phyloP scores from a whole-genome alignment of 2,113 vertebrate genomes.

The Pedionomus torquatus region DNA sequence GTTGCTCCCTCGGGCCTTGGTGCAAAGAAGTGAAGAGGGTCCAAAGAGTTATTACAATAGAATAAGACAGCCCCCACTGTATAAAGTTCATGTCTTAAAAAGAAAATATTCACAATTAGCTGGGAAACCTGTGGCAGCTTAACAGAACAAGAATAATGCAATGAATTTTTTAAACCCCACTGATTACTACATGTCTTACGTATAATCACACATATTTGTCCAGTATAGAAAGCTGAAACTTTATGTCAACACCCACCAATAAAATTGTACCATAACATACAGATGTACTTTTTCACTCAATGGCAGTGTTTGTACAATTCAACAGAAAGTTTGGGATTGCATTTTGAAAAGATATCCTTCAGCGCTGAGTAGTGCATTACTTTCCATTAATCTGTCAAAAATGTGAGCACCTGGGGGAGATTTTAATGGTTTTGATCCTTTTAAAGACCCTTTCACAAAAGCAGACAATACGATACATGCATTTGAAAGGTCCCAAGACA shows the following conservation, averaged over 20 bases:
- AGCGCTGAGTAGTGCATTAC: background rate
- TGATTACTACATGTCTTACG: background rate
- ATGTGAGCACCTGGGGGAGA: background rate
- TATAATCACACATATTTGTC: slow-evolving; percentile 14
- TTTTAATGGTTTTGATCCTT: background rate
- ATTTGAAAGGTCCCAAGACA: background rate
- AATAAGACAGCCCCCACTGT: background rate
- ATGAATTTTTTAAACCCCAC: background rate
- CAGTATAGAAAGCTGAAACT: background rate
- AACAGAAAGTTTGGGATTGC: background rate
- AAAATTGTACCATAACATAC: background rate
- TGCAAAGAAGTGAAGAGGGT: background rate
- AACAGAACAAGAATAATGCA: background rate
- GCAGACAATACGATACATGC: too few relatives aligned
- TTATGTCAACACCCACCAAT: background rate
- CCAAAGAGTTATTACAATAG: background rate
- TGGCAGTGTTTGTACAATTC: background rate
- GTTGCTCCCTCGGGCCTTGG: rapidly evolving
- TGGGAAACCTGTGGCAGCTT: background rate
- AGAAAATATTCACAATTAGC: background rate
- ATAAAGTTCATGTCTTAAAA: background rate
- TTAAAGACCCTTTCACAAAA: background rate
- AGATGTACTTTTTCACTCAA: background rate
- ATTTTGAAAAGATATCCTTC: background rate
- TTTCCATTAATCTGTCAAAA: background rate